These are phyloP conservation scores for Andrena bicolor DNA, from an alignment of 2,888 invertebrate genomes.

Conservation along the genomic window DNA sequence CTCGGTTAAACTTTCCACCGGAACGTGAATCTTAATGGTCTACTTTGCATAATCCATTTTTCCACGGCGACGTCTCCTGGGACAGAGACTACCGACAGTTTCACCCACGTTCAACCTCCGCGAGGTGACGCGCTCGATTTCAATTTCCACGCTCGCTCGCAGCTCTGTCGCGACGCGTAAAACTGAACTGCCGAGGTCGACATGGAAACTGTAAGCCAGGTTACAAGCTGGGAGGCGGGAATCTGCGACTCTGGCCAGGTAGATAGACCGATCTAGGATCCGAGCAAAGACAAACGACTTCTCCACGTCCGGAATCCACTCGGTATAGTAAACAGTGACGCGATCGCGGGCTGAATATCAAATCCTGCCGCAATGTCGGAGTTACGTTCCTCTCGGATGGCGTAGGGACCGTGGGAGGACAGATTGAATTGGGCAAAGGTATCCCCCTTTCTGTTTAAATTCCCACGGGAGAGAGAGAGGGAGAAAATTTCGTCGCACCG, in stretches of 20 bases:
- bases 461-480: neutral
- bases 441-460: neutral
- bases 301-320: conserved; percentile 41
- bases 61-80: neutral
- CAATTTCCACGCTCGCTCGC: conserved; percentile 27
- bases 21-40: conserved; percentile 49
- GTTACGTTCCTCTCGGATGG: neutral
- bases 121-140: conserved; percentile 23
- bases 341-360: conserved; percentile 35
- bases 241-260: neutral
- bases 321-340: conserved; percentile 47
- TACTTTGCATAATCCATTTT: conserved; percentile 50
- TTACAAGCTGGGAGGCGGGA: conserved; percentile 26
- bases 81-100: neutral
- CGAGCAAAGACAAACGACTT: conserved; percentile 21
- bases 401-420: neutral
- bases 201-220: conserved; percentile 23
- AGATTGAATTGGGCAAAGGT: neutral
- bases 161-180: neutral
- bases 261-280: neutral
- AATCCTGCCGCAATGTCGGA: neutral
- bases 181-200: conserved; percentile 11
- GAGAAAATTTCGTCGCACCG: neutral
- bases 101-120: neutral
- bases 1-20: conserved; percentile 19